These are phyloP conservation scores for Argynnis bischoffii DNA, from an alignment of 2,888 invertebrate genomes.

Conservation along the genomic window DNA sequence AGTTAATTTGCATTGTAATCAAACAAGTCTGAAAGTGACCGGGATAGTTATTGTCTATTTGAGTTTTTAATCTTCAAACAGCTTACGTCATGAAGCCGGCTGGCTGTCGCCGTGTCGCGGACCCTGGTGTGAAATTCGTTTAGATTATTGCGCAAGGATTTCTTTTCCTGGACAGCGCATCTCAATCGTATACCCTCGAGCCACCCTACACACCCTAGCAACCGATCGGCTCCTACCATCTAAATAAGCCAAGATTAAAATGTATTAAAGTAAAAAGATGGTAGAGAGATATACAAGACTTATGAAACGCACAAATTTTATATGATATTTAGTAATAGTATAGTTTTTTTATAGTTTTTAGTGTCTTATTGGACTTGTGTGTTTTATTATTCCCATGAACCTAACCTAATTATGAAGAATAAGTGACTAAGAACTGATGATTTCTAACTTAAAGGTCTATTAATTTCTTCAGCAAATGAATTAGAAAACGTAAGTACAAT, in stretches of 20 bases:
- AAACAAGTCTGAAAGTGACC: constrained; percentile 11
- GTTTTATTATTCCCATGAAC: constrained; percentile 13
- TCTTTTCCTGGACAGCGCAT: constrained; percentile 49
- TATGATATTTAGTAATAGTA: constrained; percentile 10
- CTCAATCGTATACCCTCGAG: constrained; percentile 40
- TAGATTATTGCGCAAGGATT: constrained; percentile 53
- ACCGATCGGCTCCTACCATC: constrained; percentile 34
- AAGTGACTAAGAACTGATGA: constrained; percentile 17
- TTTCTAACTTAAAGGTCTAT: constrained; percentile 8
- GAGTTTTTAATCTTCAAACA: constrained; percentile 42
- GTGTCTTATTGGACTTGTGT: constrained; percentile 37
- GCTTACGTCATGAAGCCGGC: constrained; percentile 52
- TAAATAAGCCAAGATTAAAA: constrained; percentile 26
- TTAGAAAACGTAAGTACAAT: constrained; percentile 5
- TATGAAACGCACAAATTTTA: constrained; percentile 21
- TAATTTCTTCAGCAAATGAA: background rate
- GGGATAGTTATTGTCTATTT: constrained; percentile 36
- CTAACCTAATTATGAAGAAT: constrained; percentile 8
- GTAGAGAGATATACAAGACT: constrained; percentile 18
- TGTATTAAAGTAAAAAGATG: constrained; percentile 26
- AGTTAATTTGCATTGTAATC: background rate
- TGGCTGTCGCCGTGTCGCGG: constrained; percentile 57
- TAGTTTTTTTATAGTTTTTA: constrained; percentile 17
- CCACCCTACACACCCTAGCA: constrained; percentile 46
- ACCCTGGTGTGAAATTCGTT: constrained; percentile 46